Evolutionary conservation across 2,888 invertebrate genomes (phyloP), one percentile per base, ranked within the genome.

Genomic region (Leucania comma): DNA sequence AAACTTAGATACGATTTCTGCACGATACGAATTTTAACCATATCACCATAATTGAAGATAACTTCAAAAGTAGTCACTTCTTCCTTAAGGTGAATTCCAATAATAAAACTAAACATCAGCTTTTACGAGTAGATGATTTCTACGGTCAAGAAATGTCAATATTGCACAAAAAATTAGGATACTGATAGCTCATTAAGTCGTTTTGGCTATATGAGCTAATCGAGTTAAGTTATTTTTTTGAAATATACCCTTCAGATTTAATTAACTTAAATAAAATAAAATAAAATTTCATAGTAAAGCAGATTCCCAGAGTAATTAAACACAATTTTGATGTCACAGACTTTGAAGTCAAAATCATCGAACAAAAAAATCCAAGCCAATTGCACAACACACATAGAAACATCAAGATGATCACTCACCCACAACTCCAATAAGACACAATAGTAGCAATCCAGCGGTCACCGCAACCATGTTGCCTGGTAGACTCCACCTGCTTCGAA

Each of bases 381-480:
- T 14, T 62, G 26, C 22, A 48, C n/a, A 58, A 26, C 26, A 54
- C 61, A 62, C 48, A 62, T 17, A 51, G n/a, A 54, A 46, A 20
- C 10, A 17, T 26, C n/a, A 35, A 50, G 9, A 51, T 48, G 35
- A 29, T n/a, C 59, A 85, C 85, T 85, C 62, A 85, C 85, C 85
- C 46, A 42, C 85, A 51, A 76, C 68, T 14, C 69, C 63, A 3
- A 84, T 54, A 9, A 83, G 58, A 69, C 75, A 80, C 67, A 88
- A 73, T n/a, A 89, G 58, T 54, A 89, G 58, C 62, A 86, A 81
- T 59, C 87, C 66, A 54, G 80, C 77, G 54, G 76, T 77, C 29
- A 82, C 77, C 80, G 84, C 86, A 74, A 84, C 78, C 84, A 85
- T 78, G 78, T 78, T 79, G 79, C 82, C 75, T 75, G 76, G 80